Conservation (phyloP, 2,113 vertebrate genomes). For the Zapornia atra region DNA sequence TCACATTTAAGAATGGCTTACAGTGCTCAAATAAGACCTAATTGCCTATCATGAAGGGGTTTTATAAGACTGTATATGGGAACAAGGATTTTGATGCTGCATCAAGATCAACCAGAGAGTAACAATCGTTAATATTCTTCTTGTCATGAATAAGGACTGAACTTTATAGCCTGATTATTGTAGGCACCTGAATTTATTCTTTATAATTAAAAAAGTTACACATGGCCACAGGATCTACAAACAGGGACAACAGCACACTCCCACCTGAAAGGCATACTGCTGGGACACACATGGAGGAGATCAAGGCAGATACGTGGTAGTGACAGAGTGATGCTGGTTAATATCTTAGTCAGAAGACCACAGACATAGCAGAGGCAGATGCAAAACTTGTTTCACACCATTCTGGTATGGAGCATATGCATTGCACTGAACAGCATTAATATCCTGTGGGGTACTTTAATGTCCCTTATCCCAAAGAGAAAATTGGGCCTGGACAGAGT, state of each 20-base stretch:
- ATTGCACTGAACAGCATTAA: neutral
- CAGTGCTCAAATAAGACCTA: neutral
- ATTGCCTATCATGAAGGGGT: neutral
- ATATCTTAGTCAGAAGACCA: neutral
- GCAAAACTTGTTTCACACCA: neutral
- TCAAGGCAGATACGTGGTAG: neutral
- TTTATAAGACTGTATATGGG: neutral
- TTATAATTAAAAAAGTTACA: neutral
- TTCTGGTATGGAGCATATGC: rapidly evolving
- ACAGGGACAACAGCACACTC: neutral
- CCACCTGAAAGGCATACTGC: neutral
- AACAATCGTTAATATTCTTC: neutral
- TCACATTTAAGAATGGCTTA: neutral
- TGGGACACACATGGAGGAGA: neutral
- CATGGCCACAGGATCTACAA: neutral
- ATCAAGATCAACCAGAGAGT: neutral
- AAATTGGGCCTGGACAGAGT: neutral
- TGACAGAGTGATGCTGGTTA: neutral
- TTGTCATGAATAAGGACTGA: neutral
- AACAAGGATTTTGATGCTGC: neutral
- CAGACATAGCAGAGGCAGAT: neutral
- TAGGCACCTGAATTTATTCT: neutral
- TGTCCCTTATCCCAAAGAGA: neutral
- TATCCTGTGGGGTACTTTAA: neutral
- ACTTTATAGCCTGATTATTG: neutral